Evolutionary conservation across 1,140 invertebrate genomes (phyloP), one percentile per base, ranked within the genome.

Genomic region (Halictus rubicundus): DNA sequence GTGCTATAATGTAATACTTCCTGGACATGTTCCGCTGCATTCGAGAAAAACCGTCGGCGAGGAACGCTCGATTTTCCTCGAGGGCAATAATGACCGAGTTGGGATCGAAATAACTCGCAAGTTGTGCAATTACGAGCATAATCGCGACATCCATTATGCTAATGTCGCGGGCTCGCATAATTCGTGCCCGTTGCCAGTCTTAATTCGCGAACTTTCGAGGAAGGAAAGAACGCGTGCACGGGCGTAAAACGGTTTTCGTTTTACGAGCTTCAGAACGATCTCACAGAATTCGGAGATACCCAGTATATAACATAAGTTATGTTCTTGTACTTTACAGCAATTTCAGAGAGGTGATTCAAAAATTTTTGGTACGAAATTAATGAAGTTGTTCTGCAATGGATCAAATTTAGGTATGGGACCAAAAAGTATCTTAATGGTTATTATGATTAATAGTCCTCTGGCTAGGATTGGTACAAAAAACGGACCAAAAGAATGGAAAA

Each of bases 81-180:
- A 78, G 80, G 79, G 84, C 83, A 82, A 73, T 68, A 57, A 71
- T 72, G 61, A 37, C 60, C 49, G 71, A 32, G 64, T 78, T 83
- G 81, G 87, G 88, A 92, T 92, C 91, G 89, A 91, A 91, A 92
- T 89, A 90, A 92, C 89, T 91, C 91, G 88, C 88, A 92, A 92
- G 90, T 92, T 91, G 85, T 86, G 87, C 90, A 92, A 91, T 92
- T 92, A 91, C 90, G 85, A 89, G 87, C 87, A 88, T 92, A 92
- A 92, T 92, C 91, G 89, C 90, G 87, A 90, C 89, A 91, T 90
- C 90, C 88, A 91, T 91, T 92, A 92, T 92, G 91, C 90, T 92
- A 92, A 92, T 92, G 85, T 75, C 71, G 72, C 74, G 74, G 84
- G 79, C 83, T 87, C 86, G 21, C n/a, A n/a, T 57, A n/a, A 57